These are phyloP conservation scores for Ahaetulla prasina DNA, from an alignment of 2,113 vertebrate species.

Conservation along the genomic window DNA sequence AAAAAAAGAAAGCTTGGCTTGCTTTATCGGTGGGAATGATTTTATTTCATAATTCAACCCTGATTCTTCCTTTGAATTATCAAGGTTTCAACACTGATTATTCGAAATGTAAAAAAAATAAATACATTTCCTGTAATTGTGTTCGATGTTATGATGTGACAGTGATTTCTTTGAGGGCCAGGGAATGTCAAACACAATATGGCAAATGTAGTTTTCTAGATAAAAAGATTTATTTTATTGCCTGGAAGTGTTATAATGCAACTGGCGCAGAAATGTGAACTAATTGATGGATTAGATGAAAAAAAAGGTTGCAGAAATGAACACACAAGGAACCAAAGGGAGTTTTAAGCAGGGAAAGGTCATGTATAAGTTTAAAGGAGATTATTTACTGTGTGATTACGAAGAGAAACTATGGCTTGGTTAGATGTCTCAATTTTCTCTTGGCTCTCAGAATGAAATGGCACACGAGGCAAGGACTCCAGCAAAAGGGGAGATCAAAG, in stretches of 20 bases:
- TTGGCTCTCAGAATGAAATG: background rate
- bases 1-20: background rate
- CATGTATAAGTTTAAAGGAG: constrained; percentile 49
- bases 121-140: background rate
- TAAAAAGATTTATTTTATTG: constrained; percentile 29
- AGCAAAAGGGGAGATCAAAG: background rate
- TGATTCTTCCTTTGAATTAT: accelerated
- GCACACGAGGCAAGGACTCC: background rate
- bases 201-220: background rate
- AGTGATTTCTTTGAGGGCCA: background rate
- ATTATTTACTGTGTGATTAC: constrained; percentile 39
- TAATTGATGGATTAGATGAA: constrained; percentile 29
- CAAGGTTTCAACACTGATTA: background rate
- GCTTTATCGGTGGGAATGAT: background rate
- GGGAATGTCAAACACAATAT: background rate
- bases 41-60: background rate
- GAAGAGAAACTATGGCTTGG: constrained; percentile 44
- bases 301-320: constrained; percentile 39
- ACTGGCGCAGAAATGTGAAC: constrained; percentile 21
- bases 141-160: background rate
- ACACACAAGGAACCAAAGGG: constrained; percentile 32
- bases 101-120: background rate
- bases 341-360: constrained; percentile 32
- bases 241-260: constrained; percentile 7
- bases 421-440: constrained; percentile 18